phyloP scores from a whole-genome alignment of 2,113 vertebrate genomes.

The Eupsittula cactorum region DNA sequence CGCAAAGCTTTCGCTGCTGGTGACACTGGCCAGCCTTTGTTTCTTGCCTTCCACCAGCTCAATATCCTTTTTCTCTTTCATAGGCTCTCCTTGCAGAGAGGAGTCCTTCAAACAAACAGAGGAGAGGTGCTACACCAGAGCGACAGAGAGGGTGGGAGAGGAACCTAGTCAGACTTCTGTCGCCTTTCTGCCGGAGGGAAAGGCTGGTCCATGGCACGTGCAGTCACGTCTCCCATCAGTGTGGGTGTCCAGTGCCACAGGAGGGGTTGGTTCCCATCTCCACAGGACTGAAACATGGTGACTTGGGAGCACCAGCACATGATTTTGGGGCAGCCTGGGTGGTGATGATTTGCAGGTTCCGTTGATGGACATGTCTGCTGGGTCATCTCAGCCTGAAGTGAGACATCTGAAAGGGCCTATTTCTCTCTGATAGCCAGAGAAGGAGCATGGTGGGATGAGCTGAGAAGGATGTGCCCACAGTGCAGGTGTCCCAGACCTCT shows the following conservation, averaged over 20 bases:
- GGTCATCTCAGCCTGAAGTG: background rate
- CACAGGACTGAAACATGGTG: background rate
- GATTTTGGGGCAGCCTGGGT: background rate
- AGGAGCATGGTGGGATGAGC: background rate
- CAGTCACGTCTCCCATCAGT: accelerated
- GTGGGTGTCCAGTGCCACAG: accelerated
- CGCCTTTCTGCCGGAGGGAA: background rate
- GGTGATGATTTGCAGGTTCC: background rate
- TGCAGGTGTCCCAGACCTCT: background rate
- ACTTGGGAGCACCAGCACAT: background rate
- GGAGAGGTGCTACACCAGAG: background rate
- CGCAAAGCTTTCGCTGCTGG: slow-evolving; percentile 73
- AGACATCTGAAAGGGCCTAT: background rate
- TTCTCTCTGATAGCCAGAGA: too few relatives aligned
- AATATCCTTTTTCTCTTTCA: slow-evolving; percentile 61
- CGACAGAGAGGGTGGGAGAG: background rate
- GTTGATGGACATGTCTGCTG: background rate
- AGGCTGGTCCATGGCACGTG: accelerated
- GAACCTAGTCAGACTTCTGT: background rate
- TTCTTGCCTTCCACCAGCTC: slow-evolving; percentile 56
- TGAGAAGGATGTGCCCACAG: background rate
- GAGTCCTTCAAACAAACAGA: slow-evolving; percentile 69
- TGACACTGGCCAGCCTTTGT: slow-evolving; percentile 70
- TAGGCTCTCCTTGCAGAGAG: slow-evolving; percentile 54
- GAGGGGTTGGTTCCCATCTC: background rate